Evolutionary conservation across 2,113 vertebrate genomes (phyloP), one percentile per base, ranked within the genome.

Genomic region (Dipodomys ordii): DNA sequence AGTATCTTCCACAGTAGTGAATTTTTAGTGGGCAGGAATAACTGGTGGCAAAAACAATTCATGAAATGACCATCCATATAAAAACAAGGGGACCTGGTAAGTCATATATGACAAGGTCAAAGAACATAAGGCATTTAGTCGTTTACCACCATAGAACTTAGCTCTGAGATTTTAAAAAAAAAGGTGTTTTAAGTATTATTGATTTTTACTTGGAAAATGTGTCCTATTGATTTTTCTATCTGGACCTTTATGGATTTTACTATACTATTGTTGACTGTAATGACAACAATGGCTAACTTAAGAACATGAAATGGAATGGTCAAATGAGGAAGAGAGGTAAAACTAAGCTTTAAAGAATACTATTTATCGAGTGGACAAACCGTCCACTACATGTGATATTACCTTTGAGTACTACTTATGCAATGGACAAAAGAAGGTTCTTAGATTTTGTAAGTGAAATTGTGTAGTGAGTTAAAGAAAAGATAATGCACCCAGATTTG

Each of bases 151-250:
- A 90, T 25, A 87, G 16, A 57, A 94, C 96, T 96, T 94, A 73
- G 76, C 87, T 95, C 44, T 87, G 82, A 91, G 82, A 84, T 86
- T 86, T 86, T 53, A 53, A 53, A 94, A 95, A 84, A 95, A 96
- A 94, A 94, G 73, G 94, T 97, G 94, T 93, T 96, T 95, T 95
- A 97, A 97, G 89, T 90, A 91, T 74, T 87, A 97, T 92, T 95
- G 97, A 97, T 97, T 97, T 96, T 92, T 87, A 95, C 82, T 95
- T 92, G 67, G 83, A 96, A 96, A 97, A 93, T 77, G 65, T 96
- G 95, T 94, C 82, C 53, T 94, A 97, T 96, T 95, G 96, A 97
- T 97, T 96, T 97, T 96, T 94, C 81, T n/a, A 90, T 93, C 81
- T 72, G 96, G 84, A 83, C 73, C 35, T 44, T 88, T 94, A 95